Evolutionary conservation across 2,888 invertebrate genomes (phyloP).

Genomic region (Xanthostigma xanthostigma): DNA sequence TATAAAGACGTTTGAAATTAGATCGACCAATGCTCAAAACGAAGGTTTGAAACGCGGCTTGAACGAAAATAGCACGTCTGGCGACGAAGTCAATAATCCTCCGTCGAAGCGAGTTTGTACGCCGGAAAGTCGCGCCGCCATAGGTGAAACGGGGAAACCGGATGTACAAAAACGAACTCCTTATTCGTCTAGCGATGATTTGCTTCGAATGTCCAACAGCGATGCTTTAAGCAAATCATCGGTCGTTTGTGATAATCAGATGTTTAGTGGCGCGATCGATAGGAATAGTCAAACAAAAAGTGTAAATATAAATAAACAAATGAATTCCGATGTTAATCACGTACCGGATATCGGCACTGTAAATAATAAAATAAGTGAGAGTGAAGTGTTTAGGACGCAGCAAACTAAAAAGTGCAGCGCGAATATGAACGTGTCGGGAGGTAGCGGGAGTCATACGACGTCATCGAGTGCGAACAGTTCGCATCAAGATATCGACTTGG

Average conservation of each 20-base stretch:
- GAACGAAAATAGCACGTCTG: too few species aligned
- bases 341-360: not conserved
- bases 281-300: too few species aligned
- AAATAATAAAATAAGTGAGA: constrained; percentile 1
- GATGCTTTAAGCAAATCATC: too few species aligned
- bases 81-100: too few species aligned
- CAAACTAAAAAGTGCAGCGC: not conserved
- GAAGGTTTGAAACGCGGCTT: too few species aligned
- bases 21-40: not conserved
- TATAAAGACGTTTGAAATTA: constrained; percentile 5
- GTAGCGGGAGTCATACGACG: not conserved
- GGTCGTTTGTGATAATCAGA: too few species aligned
- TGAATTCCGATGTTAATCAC: not conserved
- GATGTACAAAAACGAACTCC: too few species aligned
- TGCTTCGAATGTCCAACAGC: too few species aligned
- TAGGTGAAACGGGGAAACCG: too few species aligned
- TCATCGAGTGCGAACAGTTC: not conserved
- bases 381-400: constrained; percentile 6
- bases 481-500: not conserved
- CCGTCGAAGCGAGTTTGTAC: constrained; percentile 1
- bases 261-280: too few species aligned
- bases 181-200: too few species aligned
- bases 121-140: not conserved
- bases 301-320: too few species aligned
- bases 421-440: not conserved